Evolutionary conservation across 2,113 vertebrate genomes (phyloP), one percentile per base, ranked within the genome.

Genomic region (Plestiodon gilberti): DNA sequence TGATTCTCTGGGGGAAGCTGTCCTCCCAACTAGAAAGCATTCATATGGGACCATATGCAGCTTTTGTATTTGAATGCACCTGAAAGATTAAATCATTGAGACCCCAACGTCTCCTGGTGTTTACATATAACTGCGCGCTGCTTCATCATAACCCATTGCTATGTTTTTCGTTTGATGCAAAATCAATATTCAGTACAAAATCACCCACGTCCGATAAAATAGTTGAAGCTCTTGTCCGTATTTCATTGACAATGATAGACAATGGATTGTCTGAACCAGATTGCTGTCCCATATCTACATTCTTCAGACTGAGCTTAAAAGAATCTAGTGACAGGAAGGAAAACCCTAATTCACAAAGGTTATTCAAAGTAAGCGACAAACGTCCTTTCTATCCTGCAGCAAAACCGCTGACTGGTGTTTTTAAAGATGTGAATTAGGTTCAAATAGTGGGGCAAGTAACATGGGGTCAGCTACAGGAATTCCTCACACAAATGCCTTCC

Each of bases 351-450:
- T 6, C 35, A 79, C 67, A 83, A 84, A 82, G 52, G 61, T 67
- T 82, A 67, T 76, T 81, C 70, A 87, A 57, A 84, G 48, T 17
- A 74, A 28, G 69, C 71, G 73, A 74, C 57, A 84, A 88, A 84
- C 25, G 57, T 35, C 55, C 52, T 88, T 75, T 81, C 67, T 80
- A 75, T 57, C 78, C n/a, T 23, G 48, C 61, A 59, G 28, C 78
- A 74, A 84, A 81, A 55, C 76, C 10, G 69, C 70, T 84, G 70
- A 88, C 33, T 80, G 25, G 48, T 75, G 43, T 93, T 94, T 90
- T 67, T 91, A 90, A 78, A 81, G 93, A 93, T 91, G 92, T 93
- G 94, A 95, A 90, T 94, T 90, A 90, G 90, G 82, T 81, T 91
- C 83, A 90, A 67, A 90, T 33, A 71, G 61, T 83, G 77, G 38